Evolutionary conservation across 2,797 vertebrate genomes (phyloP), one percentile per base, ranked within the genome.

Genomic region (Rhabdomys pumilio): DNA sequence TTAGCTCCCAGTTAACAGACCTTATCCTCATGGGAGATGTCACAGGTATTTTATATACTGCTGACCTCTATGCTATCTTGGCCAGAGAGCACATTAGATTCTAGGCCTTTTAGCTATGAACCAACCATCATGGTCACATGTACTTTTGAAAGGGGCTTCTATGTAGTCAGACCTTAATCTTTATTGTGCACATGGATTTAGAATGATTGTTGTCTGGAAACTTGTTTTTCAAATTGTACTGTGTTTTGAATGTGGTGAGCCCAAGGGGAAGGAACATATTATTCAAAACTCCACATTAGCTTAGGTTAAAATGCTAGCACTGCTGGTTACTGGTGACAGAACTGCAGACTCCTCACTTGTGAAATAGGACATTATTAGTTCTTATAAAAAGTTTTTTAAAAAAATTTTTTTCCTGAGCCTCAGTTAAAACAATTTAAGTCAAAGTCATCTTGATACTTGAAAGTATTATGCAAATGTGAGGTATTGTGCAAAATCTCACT

Each of bases 391-490:
- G 17, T 5, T 73, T 90, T 41, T 9, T 19, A 6, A 29, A 14
- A 29, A 14, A 38, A 12, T 17, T 20, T 79, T 92, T 91, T 69
- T 95, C n/a, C 34, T 82, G 7, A 95, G 81, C 4, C 47, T 81
- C 9, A 65, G 3, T 44, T 73, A 93, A 96, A 89, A 63, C 34
- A 61, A 24, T 14, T 89, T 75, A 94, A 91, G 13, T 84, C 55
- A 87, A 97, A 84, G 41, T 90, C 26, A 90, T 96, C 89, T 94
- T 41, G 29, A 14, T 85, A 53, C 7, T 84, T 95, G 76, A 85
- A 94, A 91, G n/a, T 24, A 29, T 44, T 26, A 34, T 84, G 38
- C 15, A 85, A 89, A 93, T 82, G 6, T 55, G 76, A 59, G 34
- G 50, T 90, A 72, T 65, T 91, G 82, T 94, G 20, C 81, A 75